phyloP scores from a whole-genome alignment of 2,888 invertebrate species.

The Calameuta pallipes region DNA sequence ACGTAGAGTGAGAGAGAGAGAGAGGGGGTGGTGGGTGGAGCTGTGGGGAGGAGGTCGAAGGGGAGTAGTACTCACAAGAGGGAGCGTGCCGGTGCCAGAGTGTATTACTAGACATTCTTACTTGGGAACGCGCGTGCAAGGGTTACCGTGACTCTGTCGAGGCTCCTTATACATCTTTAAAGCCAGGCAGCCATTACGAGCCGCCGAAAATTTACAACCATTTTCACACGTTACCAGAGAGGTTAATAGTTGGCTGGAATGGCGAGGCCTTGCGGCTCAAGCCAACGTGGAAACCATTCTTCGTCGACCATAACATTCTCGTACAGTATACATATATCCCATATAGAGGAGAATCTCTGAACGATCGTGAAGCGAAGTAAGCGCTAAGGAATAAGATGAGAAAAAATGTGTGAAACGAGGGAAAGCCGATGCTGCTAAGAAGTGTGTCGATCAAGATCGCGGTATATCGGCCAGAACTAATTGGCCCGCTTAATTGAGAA shows the following conservation, averaged over 20 bases:
- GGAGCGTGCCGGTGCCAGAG: slow-evolving; percentile 43
- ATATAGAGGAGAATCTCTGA: neutral
- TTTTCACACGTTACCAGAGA: slow-evolving; percentile 60
- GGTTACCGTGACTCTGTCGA: slow-evolving; percentile 29
- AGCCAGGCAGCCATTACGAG: slow-evolving; percentile 58
- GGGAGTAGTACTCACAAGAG: slow-evolving; percentile 29
- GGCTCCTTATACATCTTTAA: slow-evolving; percentile 57
- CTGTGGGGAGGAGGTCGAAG: neutral
- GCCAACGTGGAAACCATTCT: neutral
- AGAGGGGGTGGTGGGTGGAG: neutral
- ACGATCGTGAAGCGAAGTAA: neutral
- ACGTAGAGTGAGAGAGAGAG: slow-evolving; percentile 28
- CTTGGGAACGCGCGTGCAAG: slow-evolving; percentile 32
- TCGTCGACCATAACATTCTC: neutral
- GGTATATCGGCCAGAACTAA: slow-evolving; percentile 62
- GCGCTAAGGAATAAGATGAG: neutral
- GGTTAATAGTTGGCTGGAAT: slow-evolving; percentile 53
- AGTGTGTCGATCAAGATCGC: slow-evolving; percentile 13
- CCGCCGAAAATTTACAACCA: slow-evolving; percentile 58
- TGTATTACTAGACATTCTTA: slow-evolving; percentile 65
- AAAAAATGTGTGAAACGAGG: neutral
- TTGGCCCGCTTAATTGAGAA: slow-evolving; percentile 61
- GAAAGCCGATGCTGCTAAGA: neutral
- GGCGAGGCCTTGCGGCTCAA: slow-evolving; percentile 8
- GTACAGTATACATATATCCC: neutral